A percentile compares a stretch with the other conserved stretches of the same genome.
Evolutionary conservation across 1,140 invertebrate genomes (phyloP).

Genomic region (Antheraea mylitta): DNA sequence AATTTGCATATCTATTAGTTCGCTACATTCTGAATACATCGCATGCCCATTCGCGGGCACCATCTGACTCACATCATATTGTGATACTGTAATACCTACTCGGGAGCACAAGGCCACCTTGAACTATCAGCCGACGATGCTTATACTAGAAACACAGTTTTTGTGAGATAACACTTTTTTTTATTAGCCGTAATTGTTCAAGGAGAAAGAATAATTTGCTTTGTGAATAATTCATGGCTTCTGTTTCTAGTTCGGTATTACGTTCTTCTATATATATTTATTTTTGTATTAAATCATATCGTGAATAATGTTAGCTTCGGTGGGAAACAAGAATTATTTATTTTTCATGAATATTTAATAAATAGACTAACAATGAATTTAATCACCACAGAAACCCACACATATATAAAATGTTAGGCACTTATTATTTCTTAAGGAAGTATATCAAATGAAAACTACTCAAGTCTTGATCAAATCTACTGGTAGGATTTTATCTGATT

Average conservation of each 20-base stretch:
- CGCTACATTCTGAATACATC: constrained; percentile 6
- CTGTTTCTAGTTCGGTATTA: not conserved
- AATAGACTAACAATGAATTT: no score
- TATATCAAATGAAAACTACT: no score
- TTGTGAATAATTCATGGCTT: not conserved
- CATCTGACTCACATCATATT: constrained; percentile 22
- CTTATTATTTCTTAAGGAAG: no score
- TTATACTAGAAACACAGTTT: constrained; percentile 11
- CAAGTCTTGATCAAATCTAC: no score
- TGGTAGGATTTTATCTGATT: no score
- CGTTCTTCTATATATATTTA: not conserved
- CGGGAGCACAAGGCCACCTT: constrained; percentile 19
- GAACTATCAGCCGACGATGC: constrained; percentile 17
- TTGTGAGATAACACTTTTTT: constrained; percentile 19
- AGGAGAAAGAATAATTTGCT: constrained; percentile 8
- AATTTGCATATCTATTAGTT: constrained; percentile 13
- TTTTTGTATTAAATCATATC: no score
- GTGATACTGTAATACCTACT: constrained; percentile 25
- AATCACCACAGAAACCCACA: no score
- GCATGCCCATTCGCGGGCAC: constrained; percentile 18
- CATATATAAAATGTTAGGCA: no score
- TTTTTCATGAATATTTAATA: no score
- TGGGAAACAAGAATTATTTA: not conserved
- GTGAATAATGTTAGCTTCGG: not conserved
- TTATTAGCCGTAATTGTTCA: constrained; percentile 14